Conservation (phyloP, 2,888 invertebrate genomes). For the Baronia brevicornis region DNA sequence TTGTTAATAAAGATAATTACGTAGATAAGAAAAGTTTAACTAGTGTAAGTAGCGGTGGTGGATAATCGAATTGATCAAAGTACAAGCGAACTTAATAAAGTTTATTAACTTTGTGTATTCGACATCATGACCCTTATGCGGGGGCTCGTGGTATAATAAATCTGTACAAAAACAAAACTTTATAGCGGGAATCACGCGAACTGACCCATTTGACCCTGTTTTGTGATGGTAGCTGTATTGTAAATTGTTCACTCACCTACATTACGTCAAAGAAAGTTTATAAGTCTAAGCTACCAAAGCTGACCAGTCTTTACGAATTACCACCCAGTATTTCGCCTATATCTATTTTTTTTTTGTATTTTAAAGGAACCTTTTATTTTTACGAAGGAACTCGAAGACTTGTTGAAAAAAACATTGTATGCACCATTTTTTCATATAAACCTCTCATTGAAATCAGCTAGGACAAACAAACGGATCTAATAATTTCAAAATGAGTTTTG, state of each 20-base stretch:
- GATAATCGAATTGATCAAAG: slow-evolving; percentile 34
- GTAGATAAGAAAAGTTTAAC: slow-evolving; percentile 38
- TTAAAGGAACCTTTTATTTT: too few relatives aligned
- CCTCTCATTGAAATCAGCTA: too few relatives aligned
- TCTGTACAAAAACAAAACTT: slow-evolving; percentile 60
- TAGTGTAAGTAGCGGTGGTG: slow-evolving; percentile 32
- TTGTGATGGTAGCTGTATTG: slow-evolving; percentile 21
- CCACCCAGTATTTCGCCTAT: too few relatives aligned
- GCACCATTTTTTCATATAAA: too few relatives aligned
- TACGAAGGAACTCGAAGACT: too few relatives aligned
- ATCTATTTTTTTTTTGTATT: too few relatives aligned
- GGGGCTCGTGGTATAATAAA: slow-evolving; percentile 51
- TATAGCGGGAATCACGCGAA: slow-evolving; percentile 62
- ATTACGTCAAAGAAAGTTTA: too few relatives aligned
- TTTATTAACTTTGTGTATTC: slow-evolving; percentile 58
- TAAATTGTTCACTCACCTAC: slow-evolving; percentile 19
- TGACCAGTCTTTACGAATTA: too few relatives aligned
- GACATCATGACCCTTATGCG: slow-evolving; percentile 56
- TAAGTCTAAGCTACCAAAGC: too few relatives aligned
- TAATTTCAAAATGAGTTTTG: too few relatives aligned
- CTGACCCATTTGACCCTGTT: slow-evolving; percentile 57
- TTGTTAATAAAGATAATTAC: slow-evolving; percentile 37
- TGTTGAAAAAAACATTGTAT: too few relatives aligned
- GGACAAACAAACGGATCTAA: too few relatives aligned
- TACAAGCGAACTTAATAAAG: slow-evolving; percentile 49